Conservation (phyloP, 2,888 invertebrate species). For the Rhimphoctona megacephalus region DNA sequence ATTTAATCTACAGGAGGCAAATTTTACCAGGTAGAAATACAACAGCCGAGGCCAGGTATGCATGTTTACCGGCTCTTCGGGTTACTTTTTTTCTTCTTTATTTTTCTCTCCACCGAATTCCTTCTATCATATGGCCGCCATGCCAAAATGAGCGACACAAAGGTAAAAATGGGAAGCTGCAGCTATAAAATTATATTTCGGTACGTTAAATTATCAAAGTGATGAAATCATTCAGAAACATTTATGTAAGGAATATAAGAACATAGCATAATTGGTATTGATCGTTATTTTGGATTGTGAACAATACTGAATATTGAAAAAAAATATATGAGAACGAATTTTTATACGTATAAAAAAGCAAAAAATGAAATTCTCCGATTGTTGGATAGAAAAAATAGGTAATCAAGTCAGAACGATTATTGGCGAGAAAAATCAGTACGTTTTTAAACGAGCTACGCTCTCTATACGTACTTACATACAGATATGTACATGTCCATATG, state of each 20-base stretch:
- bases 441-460: background rate
- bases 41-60: slow-evolving; percentile 59
- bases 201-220: background rate
- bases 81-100: slow-evolving; percentile 5
- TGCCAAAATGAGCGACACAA: slow-evolving; percentile 12
- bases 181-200: background rate
- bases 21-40: slow-evolving; percentile 51
- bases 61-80: slow-evolving; percentile 50
- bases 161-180: background rate
- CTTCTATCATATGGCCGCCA: slow-evolving; percentile 7
- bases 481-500: background rate
- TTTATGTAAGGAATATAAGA: background rate
- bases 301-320: background rate
- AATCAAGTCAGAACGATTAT: background rate
- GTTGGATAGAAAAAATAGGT: background rate
- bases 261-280: background rate
- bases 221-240: background rate
- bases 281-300: background rate
- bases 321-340: background rate
- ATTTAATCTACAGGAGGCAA: slow-evolving; percentile 36
- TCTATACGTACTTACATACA: background rate
- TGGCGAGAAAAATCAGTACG: background rate
- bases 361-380: background rate
- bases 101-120: slow-evolving; percentile 13
- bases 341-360: background rate